Evolutionary conservation across 2,888 invertebrate genomes (phyloP).

Genomic region (Belgica antarctica): DNA sequence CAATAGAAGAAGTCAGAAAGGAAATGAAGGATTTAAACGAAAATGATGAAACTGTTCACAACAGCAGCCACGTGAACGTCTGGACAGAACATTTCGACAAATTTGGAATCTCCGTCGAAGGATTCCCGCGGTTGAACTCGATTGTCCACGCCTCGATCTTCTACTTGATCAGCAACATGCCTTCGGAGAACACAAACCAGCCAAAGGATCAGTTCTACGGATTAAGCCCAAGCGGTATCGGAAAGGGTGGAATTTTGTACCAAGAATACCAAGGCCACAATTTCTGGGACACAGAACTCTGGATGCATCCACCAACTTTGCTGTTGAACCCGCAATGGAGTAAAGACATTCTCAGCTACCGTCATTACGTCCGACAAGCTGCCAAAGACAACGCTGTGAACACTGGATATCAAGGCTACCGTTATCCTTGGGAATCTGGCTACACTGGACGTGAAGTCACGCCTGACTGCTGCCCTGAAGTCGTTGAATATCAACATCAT

Average conservation of each 20-base stretch:
- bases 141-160: conserved; percentile 61
- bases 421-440: conserved; percentile 65
- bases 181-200: conserved; percentile 57
- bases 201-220: conserved; percentile 57
- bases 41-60: background rate
- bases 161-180: conserved; percentile 60
- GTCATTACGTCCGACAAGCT: conserved; percentile 56
- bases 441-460: conserved; percentile 62
- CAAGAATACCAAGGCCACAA: conserved; percentile 59
- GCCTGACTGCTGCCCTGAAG: conserved; percentile 58
- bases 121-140: conserved; percentile 50
- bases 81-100: conserved; percentile 32
- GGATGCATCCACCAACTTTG: conserved; percentile 62
- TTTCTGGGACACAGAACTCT: conserved; percentile 65
- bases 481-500: conserved; percentile 61
- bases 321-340: conserved; percentile 58
- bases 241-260: conserved; percentile 54
- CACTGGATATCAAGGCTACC: conserved; percentile 58
- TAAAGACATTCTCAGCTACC: conserved; percentile 58
- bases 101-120: conserved; percentile 29
- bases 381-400: conserved; percentile 58
- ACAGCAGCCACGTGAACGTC: background rate
- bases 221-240: conserved; percentile 61
- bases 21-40: conserved; percentile 2
- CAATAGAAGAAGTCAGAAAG: conserved; percentile 17